Conservation (phyloP, 2,797 vertebrate species). For the Pelodytes ibericus region DNA sequence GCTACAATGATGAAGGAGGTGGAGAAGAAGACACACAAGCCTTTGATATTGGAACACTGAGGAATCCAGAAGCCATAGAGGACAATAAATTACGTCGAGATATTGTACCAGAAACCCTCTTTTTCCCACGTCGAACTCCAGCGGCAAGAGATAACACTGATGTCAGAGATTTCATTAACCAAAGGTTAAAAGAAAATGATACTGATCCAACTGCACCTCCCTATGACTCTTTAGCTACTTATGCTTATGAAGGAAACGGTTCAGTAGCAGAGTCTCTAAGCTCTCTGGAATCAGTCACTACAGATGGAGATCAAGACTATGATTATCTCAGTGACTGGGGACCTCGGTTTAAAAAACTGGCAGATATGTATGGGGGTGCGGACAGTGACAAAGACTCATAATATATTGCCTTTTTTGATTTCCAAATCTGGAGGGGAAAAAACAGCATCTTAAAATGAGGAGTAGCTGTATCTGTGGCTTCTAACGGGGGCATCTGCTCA, state of each 20-base stretch:
- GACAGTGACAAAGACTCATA: conserved; percentile 92
- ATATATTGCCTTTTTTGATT: conserved; percentile 68
- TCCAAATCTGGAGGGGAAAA: conserved; percentile 49
- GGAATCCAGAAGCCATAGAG: conserved; percentile 91
- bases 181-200: conserved; percentile 92
- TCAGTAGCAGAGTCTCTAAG: conserved; percentile 90
- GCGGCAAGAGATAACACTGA: conserved; percentile 82
- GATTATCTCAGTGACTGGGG: conserved; percentile 96
- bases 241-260: conserved; percentile 92
- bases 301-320: conserved; percentile 91
- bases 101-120: conserved; percentile 87
- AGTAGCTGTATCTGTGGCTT: conserved; percentile 66
- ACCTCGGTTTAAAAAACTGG: conserved; percentile 92
- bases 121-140: conserved; percentile 78
- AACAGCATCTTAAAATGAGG: conserved; percentile 63
- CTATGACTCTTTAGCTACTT: conserved; percentile 95
- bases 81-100: conserved; percentile 88
- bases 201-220: conserved; percentile 88
- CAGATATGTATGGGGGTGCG: conserved; percentile 90
- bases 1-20: conserved; percentile 92
- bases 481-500: conserved; percentile 61
- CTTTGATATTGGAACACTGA: conserved; percentile 89
- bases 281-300: conserved; percentile 88
- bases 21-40: conserved; percentile 96
- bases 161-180: conserved; percentile 93